Evolutionary conservation across 2,113 vertebrate species (phyloP).

Genomic region (Columba janthina): DNA sequence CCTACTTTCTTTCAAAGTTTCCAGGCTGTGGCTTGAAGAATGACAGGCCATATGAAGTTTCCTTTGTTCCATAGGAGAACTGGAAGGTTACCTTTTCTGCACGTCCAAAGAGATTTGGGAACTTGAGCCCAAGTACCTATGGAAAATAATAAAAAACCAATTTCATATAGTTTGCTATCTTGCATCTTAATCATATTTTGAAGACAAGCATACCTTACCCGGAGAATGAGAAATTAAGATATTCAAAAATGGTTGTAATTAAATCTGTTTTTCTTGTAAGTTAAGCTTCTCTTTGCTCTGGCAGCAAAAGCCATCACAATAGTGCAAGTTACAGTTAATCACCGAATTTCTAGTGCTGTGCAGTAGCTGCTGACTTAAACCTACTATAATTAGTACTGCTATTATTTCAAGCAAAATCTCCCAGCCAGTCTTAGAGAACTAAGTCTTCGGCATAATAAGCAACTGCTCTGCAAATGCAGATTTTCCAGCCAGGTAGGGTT

Average conservation of each 20-base stretch:
- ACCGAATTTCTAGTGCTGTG: neutral
- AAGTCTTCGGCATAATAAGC: neutral
- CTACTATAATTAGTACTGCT: too few relatives aligned
- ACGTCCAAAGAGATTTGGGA: slow-evolving; percentile 91
- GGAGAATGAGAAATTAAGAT: neutral
- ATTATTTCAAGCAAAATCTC: neutral
- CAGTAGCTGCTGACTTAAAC: neutral
- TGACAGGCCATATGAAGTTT: slow-evolving; percentile 94
- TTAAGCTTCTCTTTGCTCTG: neutral
- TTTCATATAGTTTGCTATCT: neutral
- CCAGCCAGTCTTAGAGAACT: neutral
- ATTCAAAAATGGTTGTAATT: neutral
- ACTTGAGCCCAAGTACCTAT: slow-evolving; percentile 91
- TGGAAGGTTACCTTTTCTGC: slow-evolving; percentile 97
- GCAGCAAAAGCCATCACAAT: neutral
- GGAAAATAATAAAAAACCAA: neutral
- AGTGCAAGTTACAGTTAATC: neutral
- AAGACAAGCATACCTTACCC: neutral
- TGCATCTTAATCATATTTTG: neutral
- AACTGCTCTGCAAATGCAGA: neutral
- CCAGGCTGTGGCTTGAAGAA: slow-evolving; percentile 95
- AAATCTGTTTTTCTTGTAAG: neutral
- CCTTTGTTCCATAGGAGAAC: slow-evolving; percentile 98
- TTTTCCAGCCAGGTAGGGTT: neutral
- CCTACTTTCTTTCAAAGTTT: slow-evolving; percentile 93